Percentiles rank a stretch among this genome's conserved stretches.
Conservation (phyloP, 2,113 vertebrate species). For the Aythya baeri region DNA sequence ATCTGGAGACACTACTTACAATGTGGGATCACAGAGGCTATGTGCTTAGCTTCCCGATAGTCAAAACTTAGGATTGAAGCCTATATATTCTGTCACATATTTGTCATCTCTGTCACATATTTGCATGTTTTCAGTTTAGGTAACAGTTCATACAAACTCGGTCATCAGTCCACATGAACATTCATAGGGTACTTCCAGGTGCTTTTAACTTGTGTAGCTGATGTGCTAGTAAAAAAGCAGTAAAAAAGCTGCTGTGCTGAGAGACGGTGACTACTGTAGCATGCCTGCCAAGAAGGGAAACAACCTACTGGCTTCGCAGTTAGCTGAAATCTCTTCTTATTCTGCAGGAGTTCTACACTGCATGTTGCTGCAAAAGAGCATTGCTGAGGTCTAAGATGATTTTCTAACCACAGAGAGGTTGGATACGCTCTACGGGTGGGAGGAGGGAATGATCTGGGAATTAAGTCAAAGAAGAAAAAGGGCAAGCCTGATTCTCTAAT, state of each 20-base stretch:
- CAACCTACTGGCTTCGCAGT: conserved; percentile 15
- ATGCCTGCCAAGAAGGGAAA: not conserved
- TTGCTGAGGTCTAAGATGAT: not conserved
- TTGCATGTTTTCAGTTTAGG: not conserved
- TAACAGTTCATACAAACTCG: not conserved
- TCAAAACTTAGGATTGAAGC: not conserved
- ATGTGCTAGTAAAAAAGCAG: too few species aligned
- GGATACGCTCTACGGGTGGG: conserved; percentile 17
- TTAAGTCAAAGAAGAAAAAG: conserved; percentile 55
- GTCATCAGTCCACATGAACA: not conserved
- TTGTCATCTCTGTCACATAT: accelerated
- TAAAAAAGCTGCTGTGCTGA: not conserved
- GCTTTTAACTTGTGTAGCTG: not conserved
- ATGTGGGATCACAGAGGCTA: not conserved
- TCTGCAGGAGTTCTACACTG: not conserved
- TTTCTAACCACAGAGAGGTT: conserved; percentile 18
- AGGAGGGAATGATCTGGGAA: conserved; percentile 29
- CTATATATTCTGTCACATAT: too few species aligned
- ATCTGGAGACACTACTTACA: not conserved
- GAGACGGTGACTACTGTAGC: not conserved
- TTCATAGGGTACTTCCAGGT: not conserved
- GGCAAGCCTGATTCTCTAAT: conserved; percentile 39
- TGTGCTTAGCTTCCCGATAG: not conserved
- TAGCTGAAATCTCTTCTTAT: conserved; percentile 31
- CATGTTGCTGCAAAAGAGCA: conserved; percentile 7